Evolutionary conservation across 2,888 invertebrate species (phyloP), one percentile per base, ranked within the genome.

Genomic region (Orgyia antiqua): DNA sequence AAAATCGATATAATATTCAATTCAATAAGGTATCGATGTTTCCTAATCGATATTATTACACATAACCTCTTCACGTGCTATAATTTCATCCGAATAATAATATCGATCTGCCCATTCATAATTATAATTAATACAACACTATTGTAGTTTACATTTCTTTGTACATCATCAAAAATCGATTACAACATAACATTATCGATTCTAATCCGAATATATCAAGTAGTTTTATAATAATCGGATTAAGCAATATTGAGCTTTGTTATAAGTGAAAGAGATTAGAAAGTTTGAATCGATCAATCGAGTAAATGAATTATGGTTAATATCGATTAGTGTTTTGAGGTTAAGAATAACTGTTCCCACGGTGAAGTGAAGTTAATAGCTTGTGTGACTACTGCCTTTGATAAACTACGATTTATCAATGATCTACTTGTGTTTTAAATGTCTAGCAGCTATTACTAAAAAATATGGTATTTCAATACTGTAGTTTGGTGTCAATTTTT

Each of bases 1-100:
- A 24, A 35, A 20, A 24, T 26, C 20, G 15, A 19, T 30, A 31
- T 35, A 20, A 11, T 27, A 24, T 8, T 23, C 17, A 8, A 21
- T 11, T 26, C 27, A 35, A 35, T 35, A 27, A 23, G 10, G 10
- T 11, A 3, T 10, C 23, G 23, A 23, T 23, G 6, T 23, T 23
- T 10, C 23, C 4, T 10, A 9, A 23, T 23, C 15, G 15, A 15
- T 15, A 15, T 15, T 15, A 6, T 15, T 15, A 15, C 15, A 6
- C 4, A 4, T 6, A 15, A 15, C 4, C 6, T 15, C 15, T 11
- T 10, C 10, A 23, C 9, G 7, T 23, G 23, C 23, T 23, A 10
- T 23, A 23, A 23, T 23, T 23, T 23, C 10, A 10, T 10, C 7
- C 10, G 10, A 10, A 23, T 23, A 23, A 23, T 20, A 15, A n/a